Evolutionary conservation across 2,888 invertebrate genomes (phyloP).

Genomic region (Thymelicus acteon): DNA sequence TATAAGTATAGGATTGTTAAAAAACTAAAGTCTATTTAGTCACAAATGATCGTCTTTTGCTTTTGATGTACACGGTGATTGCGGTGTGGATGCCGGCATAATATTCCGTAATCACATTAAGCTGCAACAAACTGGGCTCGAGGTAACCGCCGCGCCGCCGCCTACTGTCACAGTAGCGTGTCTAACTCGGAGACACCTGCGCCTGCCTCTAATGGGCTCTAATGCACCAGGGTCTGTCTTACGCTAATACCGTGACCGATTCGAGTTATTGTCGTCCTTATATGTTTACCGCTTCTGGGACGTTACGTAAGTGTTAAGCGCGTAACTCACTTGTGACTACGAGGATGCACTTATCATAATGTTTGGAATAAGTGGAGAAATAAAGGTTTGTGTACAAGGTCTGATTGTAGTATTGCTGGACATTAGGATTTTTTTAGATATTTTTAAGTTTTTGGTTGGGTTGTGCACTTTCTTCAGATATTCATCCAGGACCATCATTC

Average conservation of each 20-base stretch:
- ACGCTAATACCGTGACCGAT: constrained; percentile 61
- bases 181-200: constrained; percentile 68
- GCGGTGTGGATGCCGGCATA: constrained; percentile 24
- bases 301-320: constrained; percentile 18
- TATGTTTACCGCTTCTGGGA: constrained; percentile 52
- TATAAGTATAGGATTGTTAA: no score
- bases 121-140: constrained; percentile 42
- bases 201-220: constrained; percentile 64
- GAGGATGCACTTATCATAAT: constrained; percentile 9
- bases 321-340: constrained; percentile 20
- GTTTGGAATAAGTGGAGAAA: neutral
- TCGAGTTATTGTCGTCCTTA: constrained; percentile 56
- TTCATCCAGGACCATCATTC: no score
- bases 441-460: neutral
- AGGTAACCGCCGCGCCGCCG: constrained; percentile 41
- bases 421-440: no score
- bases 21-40: neutral
- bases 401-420: no score
- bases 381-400: neutral
- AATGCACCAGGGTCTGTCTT: constrained; percentile 63
- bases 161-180: constrained; percentile 70
- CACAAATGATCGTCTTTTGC: constrained; percentile 8
- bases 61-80: constrained; percentile 13
- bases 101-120: constrained; percentile 46
- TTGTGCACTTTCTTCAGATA: neutral